Evolutionary conservation across 1,140 invertebrate genomes (phyloP).

Genomic region (Batillaria attramentaria): DNA sequence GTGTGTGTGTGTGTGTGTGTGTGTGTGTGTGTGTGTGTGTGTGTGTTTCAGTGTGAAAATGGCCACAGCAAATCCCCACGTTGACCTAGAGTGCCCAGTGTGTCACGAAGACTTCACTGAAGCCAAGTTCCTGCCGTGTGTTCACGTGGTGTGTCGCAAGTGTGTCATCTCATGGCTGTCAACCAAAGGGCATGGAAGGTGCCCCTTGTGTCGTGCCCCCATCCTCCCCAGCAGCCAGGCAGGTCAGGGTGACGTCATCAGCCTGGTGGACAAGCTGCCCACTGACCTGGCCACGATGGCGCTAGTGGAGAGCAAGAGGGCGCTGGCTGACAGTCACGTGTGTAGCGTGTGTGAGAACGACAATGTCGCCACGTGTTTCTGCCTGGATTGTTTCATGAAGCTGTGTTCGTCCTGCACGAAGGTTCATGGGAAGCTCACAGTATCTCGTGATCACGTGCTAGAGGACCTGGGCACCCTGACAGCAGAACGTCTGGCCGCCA

Average conservation of each 20-base stretch:
- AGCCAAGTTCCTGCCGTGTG: constrained; percentile 8
- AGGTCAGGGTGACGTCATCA: neutral
- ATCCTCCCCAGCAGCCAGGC: neutral
- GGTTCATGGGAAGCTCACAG: neutral
- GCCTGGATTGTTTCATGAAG: neutral
- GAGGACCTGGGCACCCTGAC: constrained; percentile 5
- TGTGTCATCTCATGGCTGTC: neutral
- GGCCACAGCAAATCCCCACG: neutral
- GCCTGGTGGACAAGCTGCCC: constrained; percentile 1
- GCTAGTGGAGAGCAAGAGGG: constrained; percentile 1
- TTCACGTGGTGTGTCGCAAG: neutral
- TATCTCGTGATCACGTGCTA: neutral
- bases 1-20: too few relatives aligned
- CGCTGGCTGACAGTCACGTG: neutral
- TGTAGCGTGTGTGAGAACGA: constrained; percentile 11
- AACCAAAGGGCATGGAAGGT: neutral
- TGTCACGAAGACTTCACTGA: neutral
- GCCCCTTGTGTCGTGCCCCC: neutral
- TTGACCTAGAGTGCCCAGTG: constrained; percentile 17
- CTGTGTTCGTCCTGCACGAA: neutral
- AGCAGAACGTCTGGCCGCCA: neutral
- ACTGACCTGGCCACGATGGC: constrained; percentile 17
- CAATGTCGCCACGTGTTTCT: constrained; percentile 4
- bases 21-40: too few relatives aligned
- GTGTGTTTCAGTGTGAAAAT: too few relatives aligned